Evolutionary conservation across 2,797 vertebrate genomes (phyloP).

Genomic region (Nyctalus aviator): DNA sequence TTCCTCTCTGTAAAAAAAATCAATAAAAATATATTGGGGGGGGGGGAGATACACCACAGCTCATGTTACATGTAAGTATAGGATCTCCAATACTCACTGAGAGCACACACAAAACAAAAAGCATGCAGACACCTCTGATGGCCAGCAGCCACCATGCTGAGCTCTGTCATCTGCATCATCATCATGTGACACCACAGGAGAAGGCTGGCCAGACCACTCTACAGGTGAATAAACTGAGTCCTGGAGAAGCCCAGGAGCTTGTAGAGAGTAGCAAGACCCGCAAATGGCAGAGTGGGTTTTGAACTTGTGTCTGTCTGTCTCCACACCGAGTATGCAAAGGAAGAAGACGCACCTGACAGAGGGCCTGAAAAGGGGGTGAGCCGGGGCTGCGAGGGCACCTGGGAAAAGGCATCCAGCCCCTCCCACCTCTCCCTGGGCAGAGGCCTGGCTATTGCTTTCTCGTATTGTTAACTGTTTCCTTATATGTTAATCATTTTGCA

Average conservation of each 20-base stretch:
- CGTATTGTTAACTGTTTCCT: not conserved
- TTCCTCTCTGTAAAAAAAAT: too few relatives aligned
- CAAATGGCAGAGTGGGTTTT: not conserved
- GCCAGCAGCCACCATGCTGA: not conserved
- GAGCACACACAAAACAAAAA: not conserved
- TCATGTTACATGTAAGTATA: not conserved
- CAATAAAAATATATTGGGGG: too few relatives aligned
- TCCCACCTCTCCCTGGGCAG: not conserved
- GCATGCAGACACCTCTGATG: not conserved
- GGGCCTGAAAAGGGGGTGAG: not conserved
- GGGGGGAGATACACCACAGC: not conserved
- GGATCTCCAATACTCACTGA: not conserved
- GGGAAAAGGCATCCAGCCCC: not conserved
- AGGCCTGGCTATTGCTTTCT: not conserved
- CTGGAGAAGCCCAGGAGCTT: not conserved
- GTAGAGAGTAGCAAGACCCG: not conserved
- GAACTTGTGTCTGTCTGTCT: not conserved
- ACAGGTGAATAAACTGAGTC: not conserved
- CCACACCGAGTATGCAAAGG: not conserved
- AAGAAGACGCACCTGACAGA: not conserved
- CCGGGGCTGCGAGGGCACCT: accelerated
- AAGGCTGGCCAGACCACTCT: not conserved
- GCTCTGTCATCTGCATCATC: not conserved
- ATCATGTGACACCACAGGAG: not conserved
- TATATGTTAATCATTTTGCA: not conserved